Conservation (phyloP, 2,797 vertebrate species). For the Calcarius lapponicus region DNA sequence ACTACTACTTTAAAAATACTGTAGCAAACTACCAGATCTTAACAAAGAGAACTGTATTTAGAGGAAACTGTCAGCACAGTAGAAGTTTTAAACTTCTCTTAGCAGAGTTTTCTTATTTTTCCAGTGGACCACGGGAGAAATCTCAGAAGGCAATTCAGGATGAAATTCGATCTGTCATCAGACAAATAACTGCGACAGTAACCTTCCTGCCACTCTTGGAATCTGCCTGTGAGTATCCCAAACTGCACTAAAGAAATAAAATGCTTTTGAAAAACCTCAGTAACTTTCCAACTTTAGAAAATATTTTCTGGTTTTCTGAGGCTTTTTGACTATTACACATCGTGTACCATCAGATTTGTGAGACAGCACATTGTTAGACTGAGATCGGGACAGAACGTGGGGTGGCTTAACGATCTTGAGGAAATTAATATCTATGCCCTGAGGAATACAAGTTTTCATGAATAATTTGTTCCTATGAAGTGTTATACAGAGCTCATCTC, state of each 20-base stretch:
- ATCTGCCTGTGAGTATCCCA: constrained; percentile 86
- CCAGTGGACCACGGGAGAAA: constrained; percentile 88
- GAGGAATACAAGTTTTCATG: not conserved
- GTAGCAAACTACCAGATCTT: not conserved
- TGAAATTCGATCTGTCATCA: constrained; percentile 85
- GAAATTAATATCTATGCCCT: not conserved
- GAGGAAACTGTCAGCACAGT: not conserved
- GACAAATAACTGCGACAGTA: constrained; percentile 94
- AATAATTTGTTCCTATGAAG: not conserved
- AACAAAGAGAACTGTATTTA: not conserved
- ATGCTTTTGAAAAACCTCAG: not conserved
- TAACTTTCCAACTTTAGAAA: not conserved
- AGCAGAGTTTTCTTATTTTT: not conserved
- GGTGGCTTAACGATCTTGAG: not conserved
- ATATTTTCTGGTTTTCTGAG: not conserved
- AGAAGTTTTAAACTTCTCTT: not conserved
- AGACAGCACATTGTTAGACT: not conserved
- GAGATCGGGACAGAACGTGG: not conserved
- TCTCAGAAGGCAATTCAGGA: constrained; percentile 94
- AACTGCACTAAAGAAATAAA: not conserved
- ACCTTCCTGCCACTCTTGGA: constrained; percentile 95
- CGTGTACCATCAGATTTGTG: not conserved
- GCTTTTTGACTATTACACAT: not conserved
- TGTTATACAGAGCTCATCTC: not conserved
- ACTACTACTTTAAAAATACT: not conserved